Evolutionary conservation across 2,797 vertebrate species (phyloP), one percentile per base, ranked within the genome.

Genomic region (Myotis vivesi): DNA sequence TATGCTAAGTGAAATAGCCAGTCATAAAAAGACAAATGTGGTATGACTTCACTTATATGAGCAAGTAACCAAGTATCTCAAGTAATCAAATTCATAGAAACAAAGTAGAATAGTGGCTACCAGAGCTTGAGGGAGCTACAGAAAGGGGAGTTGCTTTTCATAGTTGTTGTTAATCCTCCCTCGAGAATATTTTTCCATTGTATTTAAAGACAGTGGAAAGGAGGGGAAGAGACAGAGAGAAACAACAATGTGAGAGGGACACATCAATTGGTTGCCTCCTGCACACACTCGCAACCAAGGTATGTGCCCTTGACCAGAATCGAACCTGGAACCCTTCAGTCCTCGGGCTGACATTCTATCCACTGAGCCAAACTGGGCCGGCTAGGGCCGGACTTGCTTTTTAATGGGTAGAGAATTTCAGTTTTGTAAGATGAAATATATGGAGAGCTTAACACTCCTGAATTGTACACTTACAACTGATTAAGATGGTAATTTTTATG

Each of bases 391-490:
- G 25, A 87, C 68, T 46, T 81, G 23, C 38, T 38, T 25, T 86
- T 51, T 72, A 41, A 46, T 20, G 12, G 25, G 3, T 8, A 76
- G 10, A 68, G 38, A 92, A 17, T 84, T 85, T 88, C 28, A 94
- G 15, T 46, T 84, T 71, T 92, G 23, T 38, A 85, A 66, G 73
- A 68, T 36, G 51, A 91, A 77, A 84, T 38, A 11, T 57, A 41
- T 36, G 17, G 38, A 41, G 15, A 53, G 62, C 53, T 64, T 71
- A 55, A 55, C 44, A 64, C 44, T 19, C 36, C 4, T 36, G 28
- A 87, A 88, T 36, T 13, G 20, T 41, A 69, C 9, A 80, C 57
- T 94, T 80, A 69, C 9, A 72, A 55, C 79, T 80, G 36, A n/a
- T 53, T 46, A 84, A 36, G 57, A 73, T 55, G 55, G 2, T 57